Base-by-base conservation (phyloP, 2,113 vertebrate species). In the Casuarius casuarius region DNA sequence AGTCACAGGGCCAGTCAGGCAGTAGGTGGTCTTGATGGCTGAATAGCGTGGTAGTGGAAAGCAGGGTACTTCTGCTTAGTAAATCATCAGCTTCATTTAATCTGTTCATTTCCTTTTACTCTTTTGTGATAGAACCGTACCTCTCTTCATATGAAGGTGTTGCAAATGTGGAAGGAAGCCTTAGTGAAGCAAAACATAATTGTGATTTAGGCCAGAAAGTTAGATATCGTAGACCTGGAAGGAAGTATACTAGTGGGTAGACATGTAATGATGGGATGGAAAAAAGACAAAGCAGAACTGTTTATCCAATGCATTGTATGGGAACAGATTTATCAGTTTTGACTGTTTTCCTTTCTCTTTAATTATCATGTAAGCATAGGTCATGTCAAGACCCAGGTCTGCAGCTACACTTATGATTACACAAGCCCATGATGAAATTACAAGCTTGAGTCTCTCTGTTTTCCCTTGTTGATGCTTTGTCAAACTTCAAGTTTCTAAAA, bases 271-370 rank as follows among this genome's bases (percentile, higher is more conserved):
- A 28, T 40, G 12, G 23, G 23, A 28, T 46, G 2, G 0, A 2
- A 15, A 28, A 33, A 46, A 40, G 14, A 0, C 3, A 13, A 29
- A 33, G 11, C 5, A 38, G 1, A 3, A 21, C 21, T 74, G 12
- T 66, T 76, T 61, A 12, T 85, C 15, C 12, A 81, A 2, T 28
- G 20, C 16, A 4, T 13, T 89, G 91, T 82, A 62, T 68, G 28
- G 22, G 10, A 68, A 48, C 10, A 75, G 31, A 12, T 5, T 49
- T 78, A 14, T 5, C 22, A 44, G 10, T 78, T 95, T 66, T 9
- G 7, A 48, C 38, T 59, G 11, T 26, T 67, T 61, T 62, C 80
- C 11, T 44, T 75, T 71, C 29, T 4, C 2, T 46, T 3, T 42
- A 33, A 61, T n/a, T 56, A 54, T 84, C 79, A 65, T 48, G 44